These are phyloP conservation scores for Hyles vespertilio DNA, from an alignment of 1,140 invertebrate species.

Conservation along the genomic window DNA sequence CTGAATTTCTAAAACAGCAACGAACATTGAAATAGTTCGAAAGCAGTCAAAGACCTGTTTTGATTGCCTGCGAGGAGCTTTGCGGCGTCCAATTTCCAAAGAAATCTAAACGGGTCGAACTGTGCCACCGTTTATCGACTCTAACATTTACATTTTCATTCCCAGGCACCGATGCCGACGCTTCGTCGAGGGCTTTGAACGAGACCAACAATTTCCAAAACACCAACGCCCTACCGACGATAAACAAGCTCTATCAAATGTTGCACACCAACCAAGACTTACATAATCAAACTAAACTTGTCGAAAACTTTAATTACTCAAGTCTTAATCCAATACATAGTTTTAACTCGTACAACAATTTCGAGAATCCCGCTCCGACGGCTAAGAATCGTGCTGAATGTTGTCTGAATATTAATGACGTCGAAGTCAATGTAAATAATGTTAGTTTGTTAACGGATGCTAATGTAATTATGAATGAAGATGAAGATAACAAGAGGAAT, in stretches of 20 bases:
- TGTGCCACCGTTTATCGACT: constrained; percentile 11
- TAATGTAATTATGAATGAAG: constrained; percentile 29
- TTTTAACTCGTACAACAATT: constrained; percentile 35
- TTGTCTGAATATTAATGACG: constrained; percentile 29
- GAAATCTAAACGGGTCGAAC: neutral
- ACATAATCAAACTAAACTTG: constrained; percentile 35
- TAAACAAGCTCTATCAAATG: constrained; percentile 65
- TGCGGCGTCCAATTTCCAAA: neutral
- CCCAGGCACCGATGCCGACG: constrained; percentile 57
- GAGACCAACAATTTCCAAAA: constrained; percentile 30
- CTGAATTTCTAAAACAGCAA: too few species aligned
- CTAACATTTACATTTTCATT: constrained; percentile 23
- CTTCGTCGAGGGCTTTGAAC: constrained; percentile 34
- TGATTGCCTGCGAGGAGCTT: neutral
- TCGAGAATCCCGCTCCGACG: constrained; percentile 22
- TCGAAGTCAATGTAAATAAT: constrained; percentile 14
- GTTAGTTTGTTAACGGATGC: constrained; percentile 28
- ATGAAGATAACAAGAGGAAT: constrained; percentile 34
- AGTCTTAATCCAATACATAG: constrained; percentile 39
- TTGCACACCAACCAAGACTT: constrained; percentile 41
- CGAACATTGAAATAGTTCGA: too few species aligned
- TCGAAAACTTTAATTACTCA: constrained; percentile 31
- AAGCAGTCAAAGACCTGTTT: too few species aligned
- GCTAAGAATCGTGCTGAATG: constrained; percentile 35
- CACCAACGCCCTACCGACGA: constrained; percentile 38